Evolutionary conservation across 2,888 invertebrate genomes (phyloP).

Genomic region (Lycaena phlaeas): DNA sequence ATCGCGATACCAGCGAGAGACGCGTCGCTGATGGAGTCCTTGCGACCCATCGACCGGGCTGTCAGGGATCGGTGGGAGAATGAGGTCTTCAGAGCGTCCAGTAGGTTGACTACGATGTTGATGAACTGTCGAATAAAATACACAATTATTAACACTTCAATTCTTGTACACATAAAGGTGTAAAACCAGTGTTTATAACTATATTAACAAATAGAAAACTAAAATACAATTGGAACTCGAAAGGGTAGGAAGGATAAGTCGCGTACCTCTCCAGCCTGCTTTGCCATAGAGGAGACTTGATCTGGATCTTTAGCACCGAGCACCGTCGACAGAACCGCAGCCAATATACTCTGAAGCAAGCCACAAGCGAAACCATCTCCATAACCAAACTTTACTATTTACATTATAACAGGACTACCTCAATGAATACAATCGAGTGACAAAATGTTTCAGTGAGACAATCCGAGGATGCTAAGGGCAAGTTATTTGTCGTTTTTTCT

Average conservation of each 20-base stretch:
- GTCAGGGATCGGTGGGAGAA: slow-evolving; percentile 92
- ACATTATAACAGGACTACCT: slow-evolving; percentile 48
- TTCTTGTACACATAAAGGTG: no score
- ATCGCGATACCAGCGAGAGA: slow-evolving; percentile 90
- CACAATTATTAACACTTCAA: background rate
- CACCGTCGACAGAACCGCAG: slow-evolving; percentile 91
- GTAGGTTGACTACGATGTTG: slow-evolving; percentile 90
- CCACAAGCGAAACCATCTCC: slow-evolving; percentile 72
- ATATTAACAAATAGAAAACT: slow-evolving; percentile 7
- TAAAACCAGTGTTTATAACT: no score
- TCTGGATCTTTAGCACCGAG: slow-evolving; percentile 93
- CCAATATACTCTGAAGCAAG: slow-evolving; percentile 90
- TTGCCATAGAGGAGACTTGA: slow-evolving; percentile 94
- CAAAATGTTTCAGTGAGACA: slow-evolving; percentile 38
- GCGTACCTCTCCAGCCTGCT: slow-evolving; percentile 96
- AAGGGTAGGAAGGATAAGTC: slow-evolving; percentile 56
- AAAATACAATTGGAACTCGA: slow-evolving; percentile 23
- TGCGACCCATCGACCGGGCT: slow-evolving; percentile 87
- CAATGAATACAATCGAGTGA: slow-evolving; percentile 26
- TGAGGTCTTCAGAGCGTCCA: slow-evolving; percentile 93
- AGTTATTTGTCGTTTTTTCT: slow-evolving; percentile 47
- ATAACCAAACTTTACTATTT: slow-evolving; percentile 69
- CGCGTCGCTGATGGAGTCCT: slow-evolving; percentile 92
- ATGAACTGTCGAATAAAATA: slow-evolving; percentile 79
- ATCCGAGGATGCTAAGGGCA: slow-evolving; percentile 40